These are phyloP conservation scores for Lagria hirta DNA, from an alignment of 2,888 invertebrate genomes.

Conservation along the genomic window DNA sequence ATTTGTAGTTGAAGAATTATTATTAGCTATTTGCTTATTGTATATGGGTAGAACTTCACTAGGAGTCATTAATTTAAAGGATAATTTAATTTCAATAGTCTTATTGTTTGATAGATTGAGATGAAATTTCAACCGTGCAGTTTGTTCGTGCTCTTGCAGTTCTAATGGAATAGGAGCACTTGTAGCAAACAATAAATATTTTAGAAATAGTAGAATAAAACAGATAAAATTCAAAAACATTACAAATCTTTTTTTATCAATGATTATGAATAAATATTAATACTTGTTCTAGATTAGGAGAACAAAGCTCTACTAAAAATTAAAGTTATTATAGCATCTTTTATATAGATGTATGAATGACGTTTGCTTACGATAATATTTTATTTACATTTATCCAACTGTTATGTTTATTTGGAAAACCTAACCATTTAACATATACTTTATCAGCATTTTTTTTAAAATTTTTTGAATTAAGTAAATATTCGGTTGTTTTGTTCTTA, in stretches of 20 bases:
- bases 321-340: too few species aligned
- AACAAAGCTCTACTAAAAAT: too few species aligned
- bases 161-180: conserved; percentile 2
- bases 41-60: conserved; percentile 1
- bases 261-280: too few species aligned
- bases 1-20: background rate
- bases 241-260: too few species aligned
- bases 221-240: too few species aligned
- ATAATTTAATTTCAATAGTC: background rate
- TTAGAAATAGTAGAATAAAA: too few species aligned
- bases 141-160: background rate
- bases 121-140: conserved; percentile 4
- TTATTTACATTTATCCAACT: too few species aligned
- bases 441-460: conserved; percentile 30
- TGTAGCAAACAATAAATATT: too few species aligned
- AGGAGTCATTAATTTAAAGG: conserved; percentile 1
- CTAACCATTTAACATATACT: conserved; percentile 36
- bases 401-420: conserved; percentile 35
- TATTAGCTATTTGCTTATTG: background rate
- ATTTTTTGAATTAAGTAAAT: conserved; percentile 39
- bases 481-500: conserved; percentile 32
- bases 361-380: too few species aligned
- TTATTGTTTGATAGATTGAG: conserved; percentile 1
- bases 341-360: too few species aligned
- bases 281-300: too few species aligned